Conservation (phyloP, 2,797 vertebrate genomes). For the Rhodeus uyekii region DNA sequence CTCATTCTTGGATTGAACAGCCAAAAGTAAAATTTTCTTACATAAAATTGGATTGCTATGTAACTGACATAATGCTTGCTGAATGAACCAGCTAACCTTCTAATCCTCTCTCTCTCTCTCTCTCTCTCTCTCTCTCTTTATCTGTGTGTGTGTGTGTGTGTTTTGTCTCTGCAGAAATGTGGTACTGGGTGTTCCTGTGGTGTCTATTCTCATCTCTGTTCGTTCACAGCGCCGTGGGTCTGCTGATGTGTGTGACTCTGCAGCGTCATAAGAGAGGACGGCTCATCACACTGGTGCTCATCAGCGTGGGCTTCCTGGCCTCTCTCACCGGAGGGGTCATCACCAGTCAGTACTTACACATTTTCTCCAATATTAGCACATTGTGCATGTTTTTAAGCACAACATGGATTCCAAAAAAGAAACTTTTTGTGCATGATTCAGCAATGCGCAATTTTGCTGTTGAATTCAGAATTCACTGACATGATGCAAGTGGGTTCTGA, state of each 20-base stretch:
- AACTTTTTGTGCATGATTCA: neutral
- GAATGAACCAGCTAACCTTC: neutral
- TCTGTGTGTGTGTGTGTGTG: conserved; percentile 10
- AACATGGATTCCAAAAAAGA: neutral
- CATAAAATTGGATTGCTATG: neutral
- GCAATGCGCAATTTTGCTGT: neutral
- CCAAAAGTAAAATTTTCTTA: neutral
- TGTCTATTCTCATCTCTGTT: conserved; percentile 97
- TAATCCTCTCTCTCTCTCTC: neutral
- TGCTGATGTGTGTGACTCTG: conserved; percentile 95
- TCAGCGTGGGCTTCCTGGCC: conserved; percentile 93
- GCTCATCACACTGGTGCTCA: conserved; percentile 89
- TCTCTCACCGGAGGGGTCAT: conserved; percentile 92
- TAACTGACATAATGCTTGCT: neutral
- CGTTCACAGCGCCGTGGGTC: conserved; percentile 87
- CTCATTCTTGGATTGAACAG: neutral
- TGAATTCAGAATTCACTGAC: neutral
- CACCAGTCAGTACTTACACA: conserved; percentile 86
- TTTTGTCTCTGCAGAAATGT: conserved; percentile 74
- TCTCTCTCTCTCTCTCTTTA: neutral
- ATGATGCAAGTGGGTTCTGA: neutral
- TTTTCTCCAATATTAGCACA: neutral
- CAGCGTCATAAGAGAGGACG: conserved; percentile 93
- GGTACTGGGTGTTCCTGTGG: conserved; percentile 99
- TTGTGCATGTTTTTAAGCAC: neutral